Evolutionary conservation across 1,140 invertebrate genomes (phyloP), one percentile per base, ranked within the genome.

Genomic region (Mamestra configurata): DNA sequence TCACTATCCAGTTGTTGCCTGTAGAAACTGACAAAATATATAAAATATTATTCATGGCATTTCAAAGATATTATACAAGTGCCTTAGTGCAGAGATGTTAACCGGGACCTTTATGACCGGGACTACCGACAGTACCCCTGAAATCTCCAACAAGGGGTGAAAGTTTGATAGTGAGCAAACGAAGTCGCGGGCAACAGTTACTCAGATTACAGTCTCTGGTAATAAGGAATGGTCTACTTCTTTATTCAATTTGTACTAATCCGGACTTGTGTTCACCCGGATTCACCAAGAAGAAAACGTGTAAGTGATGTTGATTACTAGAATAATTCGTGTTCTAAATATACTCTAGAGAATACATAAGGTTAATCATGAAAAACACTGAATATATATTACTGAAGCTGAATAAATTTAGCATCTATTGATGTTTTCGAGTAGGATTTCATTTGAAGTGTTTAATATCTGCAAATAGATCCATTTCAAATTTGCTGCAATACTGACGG

Each of bases 231-330:
- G 59, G 5, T n/a, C 24, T 59, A 27, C 20, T 64, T 22, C n/a
- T 22, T 66, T 66, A 66, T 66, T 66, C 37, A 43, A 66, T 46
- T 66, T 66, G 61, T 43, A 59, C 27, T 8, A 66, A 66, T 31
- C 10, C n/a, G 4, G n/a, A 11, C 35, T 66, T n/a, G 35, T 27
- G 40, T 7, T 40, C 37, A 40, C n/a, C 8, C 35, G 61, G 37
- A 22, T 43, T 66, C 43, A 31, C 61, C n/a, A 35, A 40, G 37
- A 40, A 35, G 59, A 15, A 37, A 35, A 18, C 59, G 61, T 22
- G 61, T 43, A 43, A 1, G 22, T 13, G 43, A 43, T 66, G 37
- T 22, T 31, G 37, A 66, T 66, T 66, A 66, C 61, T 24, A 66
- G 37, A 13, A 66, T 46, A 35, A 43, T 66, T 66, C 22, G 5